These are phyloP conservation scores for Chitala chitala DNA, from an alignment of 2,113 vertebrate genomes.

Conservation along the genomic window DNA sequence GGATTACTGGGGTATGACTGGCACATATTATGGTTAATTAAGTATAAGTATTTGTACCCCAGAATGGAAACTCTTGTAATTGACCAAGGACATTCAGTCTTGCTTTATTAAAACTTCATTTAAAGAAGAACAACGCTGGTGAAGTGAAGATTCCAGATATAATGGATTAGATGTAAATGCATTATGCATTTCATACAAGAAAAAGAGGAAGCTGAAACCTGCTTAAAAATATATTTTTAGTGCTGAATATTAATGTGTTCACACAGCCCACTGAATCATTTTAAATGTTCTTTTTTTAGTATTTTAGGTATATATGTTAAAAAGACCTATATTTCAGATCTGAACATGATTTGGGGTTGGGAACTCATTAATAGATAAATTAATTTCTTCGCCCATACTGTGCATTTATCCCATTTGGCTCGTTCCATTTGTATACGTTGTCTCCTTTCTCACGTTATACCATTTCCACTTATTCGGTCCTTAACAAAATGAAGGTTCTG, in stretches of 20 bases:
- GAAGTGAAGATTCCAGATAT: conserved; percentile 53
- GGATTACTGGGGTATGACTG: conserved; percentile 58
- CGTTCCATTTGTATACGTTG: conserved; percentile 21
- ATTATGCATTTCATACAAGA: conserved; percentile 66
- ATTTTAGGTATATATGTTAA: conserved; percentile 76
- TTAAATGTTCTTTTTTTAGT: conserved; percentile 78
- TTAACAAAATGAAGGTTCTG: not conserved
- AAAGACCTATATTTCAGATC: conserved; percentile 71
- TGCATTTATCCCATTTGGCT: conserved; percentile 25
- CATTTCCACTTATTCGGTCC: not conserved
- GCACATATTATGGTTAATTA: conserved; percentile 60
- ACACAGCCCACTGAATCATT: conserved; percentile 71
- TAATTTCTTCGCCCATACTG: conserved; percentile 28
- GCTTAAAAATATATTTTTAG: conserved; percentile 82
- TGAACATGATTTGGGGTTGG: conserved; percentile 46
- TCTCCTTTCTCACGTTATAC: conserved; percentile 4
- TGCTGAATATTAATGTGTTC: conserved; percentile 75
- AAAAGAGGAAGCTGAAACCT: conserved; percentile 59
- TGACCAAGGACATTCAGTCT: conserved; percentile 65
- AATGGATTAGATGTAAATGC: conserved; percentile 71
- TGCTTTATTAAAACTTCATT: conserved; percentile 78
- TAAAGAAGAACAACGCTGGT: conserved; percentile 73
- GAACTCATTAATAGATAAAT: conserved; percentile 42
- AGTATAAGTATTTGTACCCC: conserved; percentile 46
- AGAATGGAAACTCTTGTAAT: conserved; percentile 58